A percentile compares a stretch with the other conserved stretches of the same genome.
Evolutionary conservation across 2,888 invertebrate species (phyloP).

Genomic region (Cordilura impudica): DNA sequence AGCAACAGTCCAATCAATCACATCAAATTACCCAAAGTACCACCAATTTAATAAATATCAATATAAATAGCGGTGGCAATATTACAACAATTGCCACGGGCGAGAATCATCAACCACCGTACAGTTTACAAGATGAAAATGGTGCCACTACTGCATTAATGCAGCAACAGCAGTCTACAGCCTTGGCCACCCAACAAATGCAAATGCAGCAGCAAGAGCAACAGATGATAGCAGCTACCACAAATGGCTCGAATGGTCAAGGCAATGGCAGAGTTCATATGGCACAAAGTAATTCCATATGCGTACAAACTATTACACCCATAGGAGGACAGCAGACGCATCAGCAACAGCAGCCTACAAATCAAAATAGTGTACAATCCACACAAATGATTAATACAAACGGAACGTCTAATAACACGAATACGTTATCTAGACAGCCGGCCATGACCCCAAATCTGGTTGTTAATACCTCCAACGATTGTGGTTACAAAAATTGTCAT

Average conservation of each 20-base stretch:
- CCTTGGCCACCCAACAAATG: slow-evolving; percentile 52
- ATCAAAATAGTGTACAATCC: slow-evolving; percentile 42
- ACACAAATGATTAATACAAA: slow-evolving; percentile 32
- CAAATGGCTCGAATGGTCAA: slow-evolving; percentile 32
- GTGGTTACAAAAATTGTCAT: slow-evolving; percentile 77
- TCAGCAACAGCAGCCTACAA: slow-evolving; percentile 51
- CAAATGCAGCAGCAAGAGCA: slow-evolving; percentile 60
- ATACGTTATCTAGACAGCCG: slow-evolving; percentile 67
- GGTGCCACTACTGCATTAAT: slow-evolving; percentile 36
- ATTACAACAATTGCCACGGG: slow-evolving; percentile 78
- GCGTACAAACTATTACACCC: slow-evolving; percentile 68
- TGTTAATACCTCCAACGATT: slow-evolving; percentile 67
- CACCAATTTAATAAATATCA: slow-evolving; percentile 78
- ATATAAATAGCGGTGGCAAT: slow-evolving; percentile 77
- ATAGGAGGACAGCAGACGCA: slow-evolving; percentile 66
- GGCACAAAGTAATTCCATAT: slow-evolving; percentile 68
- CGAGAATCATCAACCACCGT: slow-evolving; percentile 77
- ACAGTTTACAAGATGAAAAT: slow-evolving; percentile 71
- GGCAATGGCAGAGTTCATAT: slow-evolving; percentile 64
- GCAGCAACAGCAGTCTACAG: slow-evolving; percentile 56
- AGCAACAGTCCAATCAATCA: slow-evolving; percentile 69
- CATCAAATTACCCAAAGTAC: slow-evolving; percentile 78
- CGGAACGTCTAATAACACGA: slow-evolving; percentile 57
- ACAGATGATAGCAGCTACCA: slow-evolving; percentile 29
- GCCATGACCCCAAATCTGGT: slow-evolving; percentile 32